Evolutionary conservation across 1,140 invertebrate species (phyloP).

Genomic region (Schmidtea mediterranea): DNA sequence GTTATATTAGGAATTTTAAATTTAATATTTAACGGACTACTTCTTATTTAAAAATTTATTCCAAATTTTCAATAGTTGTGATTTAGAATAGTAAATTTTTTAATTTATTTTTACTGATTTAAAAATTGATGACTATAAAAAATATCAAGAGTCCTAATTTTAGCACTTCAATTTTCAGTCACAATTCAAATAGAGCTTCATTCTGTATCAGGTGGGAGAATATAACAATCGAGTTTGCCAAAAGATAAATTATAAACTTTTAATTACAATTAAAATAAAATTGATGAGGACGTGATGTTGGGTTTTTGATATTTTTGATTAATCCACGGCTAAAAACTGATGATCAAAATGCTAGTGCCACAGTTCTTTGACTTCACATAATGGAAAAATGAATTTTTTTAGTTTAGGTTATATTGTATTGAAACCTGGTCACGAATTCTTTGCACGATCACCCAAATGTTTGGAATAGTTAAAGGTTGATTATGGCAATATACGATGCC

Average conservation of each 20-base stretch:
- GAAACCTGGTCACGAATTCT: constrained; percentile 41
- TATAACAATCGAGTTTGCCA: background rate
- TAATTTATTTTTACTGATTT: no score
- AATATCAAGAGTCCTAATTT: background rate
- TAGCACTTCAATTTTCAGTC: background rate
- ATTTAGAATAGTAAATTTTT: no score
- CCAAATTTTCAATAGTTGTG: no score
- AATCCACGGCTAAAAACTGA: background rate
- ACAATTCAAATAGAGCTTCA: background rate
- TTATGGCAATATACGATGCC: constrained; percentile 33
- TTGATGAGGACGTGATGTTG: background rate
- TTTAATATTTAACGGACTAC: no score
- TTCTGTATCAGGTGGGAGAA: background rate
- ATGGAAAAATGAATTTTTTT: constrained; percentile 46
- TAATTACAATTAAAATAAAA: background rate
- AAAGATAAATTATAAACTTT: background rate
- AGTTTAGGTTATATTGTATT: constrained; percentile 60
- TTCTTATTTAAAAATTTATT: no score
- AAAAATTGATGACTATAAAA: background rate
- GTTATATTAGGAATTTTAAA: no score
- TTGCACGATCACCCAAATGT: constrained; percentile 70
- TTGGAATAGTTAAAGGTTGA: constrained; percentile 56
- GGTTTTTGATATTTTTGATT: background rate
- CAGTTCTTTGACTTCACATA: constrained; percentile 52
- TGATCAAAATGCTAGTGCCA: constrained; percentile 31